Evolutionary conservation across 2,113 vertebrate genomes (phyloP), one percentile per base, ranked within the genome.

Genomic region (Ornithorhynchus anatinus): DNA sequence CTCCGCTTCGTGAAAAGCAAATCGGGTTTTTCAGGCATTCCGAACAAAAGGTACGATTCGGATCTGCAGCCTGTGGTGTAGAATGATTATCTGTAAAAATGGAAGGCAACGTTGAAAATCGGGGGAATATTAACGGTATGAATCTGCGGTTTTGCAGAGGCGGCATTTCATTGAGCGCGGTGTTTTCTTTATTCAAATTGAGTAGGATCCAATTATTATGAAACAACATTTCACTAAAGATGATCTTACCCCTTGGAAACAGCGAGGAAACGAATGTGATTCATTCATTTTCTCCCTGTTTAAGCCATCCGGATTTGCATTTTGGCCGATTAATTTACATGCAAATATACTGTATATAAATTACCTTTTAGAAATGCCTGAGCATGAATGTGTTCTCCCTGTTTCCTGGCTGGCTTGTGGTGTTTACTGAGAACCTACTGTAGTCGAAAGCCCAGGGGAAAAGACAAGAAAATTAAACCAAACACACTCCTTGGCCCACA

Each of bases 281-380:
- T 59, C 27, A 77, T 58, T 68, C 50, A 40, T 82, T 79, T 44
- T 43, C 11, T 13, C 29, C 59, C 43, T 77, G 32, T 66, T 75
- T 75, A 36, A 47, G 75, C 32, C 56, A 25, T 38, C 23, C 20
- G 33, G 11, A 84, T 56, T 69, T 84, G 5, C 23, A 77, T 88
- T 84, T 88, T 79, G 54, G 64, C 50, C 64, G 11, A 38, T 76
- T 85, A 87, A 82, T 76, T 82, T 85, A 84, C 75, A 83, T 80
- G 32, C 84, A 82, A 86, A 72, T 59, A 47, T 8, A 59, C 8
- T 81, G 85, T 48, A 58, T 29, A 62, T 44, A 84, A 84, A 67
- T 57, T 42, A 61, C 42, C 36, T 57, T 13, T 31, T 22, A 69
- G 81, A 52, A 81, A 79, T 9, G 47, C n/a, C 57, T 73, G 22